These are phyloP conservation scores for Lutjanus campechanus DNA, from an alignment of 2,797 vertebrate genomes.

Conservation along the genomic window DNA sequence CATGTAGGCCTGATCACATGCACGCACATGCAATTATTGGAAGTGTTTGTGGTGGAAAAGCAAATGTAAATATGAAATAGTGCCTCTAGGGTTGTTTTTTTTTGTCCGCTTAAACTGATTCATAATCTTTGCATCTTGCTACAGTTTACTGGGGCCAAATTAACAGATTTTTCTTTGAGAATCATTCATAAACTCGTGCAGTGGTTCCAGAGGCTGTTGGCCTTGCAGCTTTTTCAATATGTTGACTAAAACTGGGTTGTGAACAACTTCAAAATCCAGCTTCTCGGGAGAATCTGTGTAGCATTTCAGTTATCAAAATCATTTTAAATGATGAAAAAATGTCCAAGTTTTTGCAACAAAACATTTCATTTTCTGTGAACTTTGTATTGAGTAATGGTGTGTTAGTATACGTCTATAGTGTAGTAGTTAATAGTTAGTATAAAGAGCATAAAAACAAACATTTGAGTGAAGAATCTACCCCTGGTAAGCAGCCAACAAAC, in stretches of 20 bases:
- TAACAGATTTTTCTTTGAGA: background rate
- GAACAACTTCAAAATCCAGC: background rate
- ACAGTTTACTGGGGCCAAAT: background rate
- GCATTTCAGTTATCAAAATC: background rate
- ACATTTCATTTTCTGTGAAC: background rate
- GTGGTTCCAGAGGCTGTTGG: too few relatives aligned
- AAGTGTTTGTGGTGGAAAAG: too few relatives aligned
- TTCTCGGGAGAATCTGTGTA: background rate
- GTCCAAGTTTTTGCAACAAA: background rate
- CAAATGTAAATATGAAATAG: background rate
- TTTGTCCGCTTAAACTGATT: too few relatives aligned
- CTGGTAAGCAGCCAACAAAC: background rate
- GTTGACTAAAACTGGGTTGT: background rate
- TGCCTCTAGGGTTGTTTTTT: background rate
- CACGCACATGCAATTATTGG: too few relatives aligned
- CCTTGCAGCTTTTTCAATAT: background rate
- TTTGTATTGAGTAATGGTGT: background rate
- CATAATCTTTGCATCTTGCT: background rate
- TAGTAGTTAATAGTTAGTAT: too few relatives aligned
- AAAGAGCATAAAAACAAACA: background rate
- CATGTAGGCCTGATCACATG: too few relatives aligned
- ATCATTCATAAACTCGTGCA: background rate
- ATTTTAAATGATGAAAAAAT: background rate
- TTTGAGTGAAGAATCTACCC: background rate
- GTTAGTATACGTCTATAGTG: too few relatives aligned